These are phyloP conservation scores for Styela plicata DNA, from an alignment of 23 tunicate genomes.

Conservation along the genomic window DNA sequence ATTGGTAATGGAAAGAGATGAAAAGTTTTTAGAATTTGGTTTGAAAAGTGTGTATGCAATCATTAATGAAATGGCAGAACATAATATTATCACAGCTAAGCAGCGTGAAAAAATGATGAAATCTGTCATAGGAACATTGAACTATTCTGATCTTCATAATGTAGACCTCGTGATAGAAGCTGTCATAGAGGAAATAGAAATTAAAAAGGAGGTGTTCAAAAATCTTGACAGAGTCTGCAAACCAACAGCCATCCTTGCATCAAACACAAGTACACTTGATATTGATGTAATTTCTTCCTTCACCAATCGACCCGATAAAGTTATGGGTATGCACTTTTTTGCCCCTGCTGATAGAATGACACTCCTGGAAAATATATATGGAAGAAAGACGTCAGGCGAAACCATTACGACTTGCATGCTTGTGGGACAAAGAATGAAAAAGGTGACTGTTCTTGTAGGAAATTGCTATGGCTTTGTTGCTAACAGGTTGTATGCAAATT, in stretches of 20 bases:
- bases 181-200: conserved; percentile 61
- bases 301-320: conserved; percentile 49
- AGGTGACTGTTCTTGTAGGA: conserved; percentile 34
- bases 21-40: conserved; percentile 6
- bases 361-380: conserved; percentile 64
- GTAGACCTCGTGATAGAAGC: conserved; percentile 82
- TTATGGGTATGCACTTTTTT: conserved; percentile 83
- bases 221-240: conserved; percentile 52
- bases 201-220: conserved; percentile 52
- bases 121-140: not conserved
- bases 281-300: conserved; percentile 59
- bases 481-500: conserved; percentile 12
- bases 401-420: conserved; percentile 62
- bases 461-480: conserved; percentile 26
- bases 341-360: conserved; percentile 84
- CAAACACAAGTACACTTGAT: conserved; percentile 70
- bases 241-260: conserved; percentile 62
- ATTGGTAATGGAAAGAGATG: not conserved
- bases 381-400: conserved; percentile 39
- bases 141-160: not conserved
- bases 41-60: not conserved
- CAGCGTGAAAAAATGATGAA: not conserved
- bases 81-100: not conserved
- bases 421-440: conserved; percentile 46
- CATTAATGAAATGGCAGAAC: not conserved